phyloP scores from a whole-genome alignment of 2,888 invertebrate genomes.

The Ochropacha duplaris region DNA sequence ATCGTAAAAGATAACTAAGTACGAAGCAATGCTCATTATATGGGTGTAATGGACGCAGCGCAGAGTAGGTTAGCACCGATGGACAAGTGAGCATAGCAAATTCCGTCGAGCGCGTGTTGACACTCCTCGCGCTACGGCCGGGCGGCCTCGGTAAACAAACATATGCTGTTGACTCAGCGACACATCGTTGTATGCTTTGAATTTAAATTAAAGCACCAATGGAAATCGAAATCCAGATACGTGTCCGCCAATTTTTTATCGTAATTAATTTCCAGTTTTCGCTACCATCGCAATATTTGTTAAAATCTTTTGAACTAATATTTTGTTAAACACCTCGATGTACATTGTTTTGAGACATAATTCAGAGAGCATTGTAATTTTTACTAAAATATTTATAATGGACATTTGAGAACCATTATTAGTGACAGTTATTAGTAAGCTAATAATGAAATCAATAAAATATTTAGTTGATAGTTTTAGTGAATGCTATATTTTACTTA shows the following conservation, averaged over 20 bases:
- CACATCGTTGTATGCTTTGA: conserved; percentile 70
- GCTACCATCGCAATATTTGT: background rate
- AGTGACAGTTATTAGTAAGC: too few species aligned
- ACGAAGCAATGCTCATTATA: background rate
- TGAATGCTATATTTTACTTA: too few species aligned
- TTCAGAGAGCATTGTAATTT: too few species aligned
- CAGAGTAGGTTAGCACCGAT: conserved; percentile 20
- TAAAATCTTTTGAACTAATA: background rate
- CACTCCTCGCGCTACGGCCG: conserved; percentile 51
- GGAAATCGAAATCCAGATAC: conserved; percentile 58
- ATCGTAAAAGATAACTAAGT: background rate
- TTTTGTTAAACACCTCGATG: background rate
- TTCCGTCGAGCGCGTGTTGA: conserved; percentile 51
- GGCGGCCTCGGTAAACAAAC: conserved; percentile 63
- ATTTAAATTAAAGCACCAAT: conserved; percentile 69
- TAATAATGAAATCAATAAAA: too few species aligned
- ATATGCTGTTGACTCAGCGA: conserved; percentile 69
- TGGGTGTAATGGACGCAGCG: conserved; percentile 18
- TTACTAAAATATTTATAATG: too few species aligned
- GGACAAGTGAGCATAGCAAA: conserved; percentile 38
- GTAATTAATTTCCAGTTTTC: conserved; percentile 34
- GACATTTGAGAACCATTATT: too few species aligned
- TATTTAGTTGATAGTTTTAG: too few species aligned
- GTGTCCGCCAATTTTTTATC: conserved; percentile 49
- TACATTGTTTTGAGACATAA: background rate